Evolutionary conservation across 2,113 vertebrate genomes (phyloP).

Genomic region (Cairina moschata): DNA sequence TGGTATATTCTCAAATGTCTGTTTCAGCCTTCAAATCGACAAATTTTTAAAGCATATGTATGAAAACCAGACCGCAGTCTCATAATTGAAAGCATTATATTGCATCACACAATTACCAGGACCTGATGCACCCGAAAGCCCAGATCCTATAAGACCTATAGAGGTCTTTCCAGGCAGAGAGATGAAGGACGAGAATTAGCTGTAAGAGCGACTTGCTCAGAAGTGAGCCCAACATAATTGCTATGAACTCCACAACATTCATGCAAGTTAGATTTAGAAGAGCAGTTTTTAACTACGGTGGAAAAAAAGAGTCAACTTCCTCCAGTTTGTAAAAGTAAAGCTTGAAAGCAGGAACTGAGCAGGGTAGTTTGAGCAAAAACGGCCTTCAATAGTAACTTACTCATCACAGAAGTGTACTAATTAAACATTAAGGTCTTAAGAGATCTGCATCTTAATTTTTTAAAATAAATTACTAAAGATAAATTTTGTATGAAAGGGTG

Average conservation of each 20-base stretch:
- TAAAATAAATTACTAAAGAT: not conserved
- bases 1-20: not conserved
- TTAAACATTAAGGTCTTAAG: not conserved
- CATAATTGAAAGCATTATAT: not conserved
- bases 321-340: not conserved
- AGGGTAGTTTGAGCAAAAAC: not conserved
- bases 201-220: not conserved
- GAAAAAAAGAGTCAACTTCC: not conserved
- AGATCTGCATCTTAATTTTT: not conserved
- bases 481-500: not conserved
- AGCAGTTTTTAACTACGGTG: not conserved
- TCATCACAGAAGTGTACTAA: not conserved
- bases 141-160: not conserved
- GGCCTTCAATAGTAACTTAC: not conserved
- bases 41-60: not conserved
- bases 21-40: not conserved
- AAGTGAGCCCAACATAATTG: not conserved
- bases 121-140: not conserved
- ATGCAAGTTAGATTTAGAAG: not conserved
- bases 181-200: not conserved
- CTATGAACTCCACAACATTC: not conserved
- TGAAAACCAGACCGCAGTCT: not conserved
- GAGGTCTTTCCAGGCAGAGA: not conserved
- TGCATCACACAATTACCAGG: not conserved
- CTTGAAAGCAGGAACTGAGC: not conserved